Percentiles rank a stretch among this genome's conserved stretches.
Evolutionary conservation across 2,797 vertebrate species (phyloP).

Genomic region (Chaetophractus vellerosus): DNA sequence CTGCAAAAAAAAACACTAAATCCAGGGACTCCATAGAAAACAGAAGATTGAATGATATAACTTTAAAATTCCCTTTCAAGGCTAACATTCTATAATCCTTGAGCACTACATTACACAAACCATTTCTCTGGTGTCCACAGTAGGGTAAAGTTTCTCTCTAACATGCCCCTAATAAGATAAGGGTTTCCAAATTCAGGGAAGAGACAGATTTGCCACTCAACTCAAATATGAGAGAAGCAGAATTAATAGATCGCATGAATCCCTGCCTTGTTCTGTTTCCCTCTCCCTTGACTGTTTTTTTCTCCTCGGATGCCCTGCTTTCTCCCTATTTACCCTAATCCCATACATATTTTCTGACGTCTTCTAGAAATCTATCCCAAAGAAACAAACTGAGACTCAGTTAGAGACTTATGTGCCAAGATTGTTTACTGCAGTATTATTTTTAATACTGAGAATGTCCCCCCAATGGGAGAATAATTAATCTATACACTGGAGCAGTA

Average conservation of each 20-base stretch:
- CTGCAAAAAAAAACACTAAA: constrained; percentile 16
- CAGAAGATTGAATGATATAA: not conserved
- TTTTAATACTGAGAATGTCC: constrained; percentile 12
- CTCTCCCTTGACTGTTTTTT: not conserved
- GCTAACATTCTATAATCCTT: constrained; percentile 19
- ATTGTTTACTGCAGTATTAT: constrained; percentile 52
- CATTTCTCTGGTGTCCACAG: not conserved
- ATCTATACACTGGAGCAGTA: constrained; percentile 1
- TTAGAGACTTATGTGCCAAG: constrained; percentile 16
- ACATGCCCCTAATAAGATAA: not conserved
- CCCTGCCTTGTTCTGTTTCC: not conserved
- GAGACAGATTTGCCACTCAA: constrained; percentile 13
- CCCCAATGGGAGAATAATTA: constrained; percentile 5
- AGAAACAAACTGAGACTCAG: constrained; percentile 53
- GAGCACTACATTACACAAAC: not conserved
- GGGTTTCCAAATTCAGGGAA: not conserved
- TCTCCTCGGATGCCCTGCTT: constrained; percentile 25
- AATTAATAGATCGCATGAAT: not conserved
- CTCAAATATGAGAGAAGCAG: constrained; percentile 14
- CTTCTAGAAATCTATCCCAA: constrained; percentile 49
- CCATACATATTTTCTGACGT: constrained; percentile 33
- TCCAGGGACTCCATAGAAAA: not conserved
- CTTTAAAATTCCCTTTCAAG: not conserved
- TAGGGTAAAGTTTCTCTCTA: not conserved
- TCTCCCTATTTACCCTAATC: constrained; percentile 2